Conservation (phyloP, 2,888 invertebrate genomes). For the Oconnorella tubifera region DNA sequence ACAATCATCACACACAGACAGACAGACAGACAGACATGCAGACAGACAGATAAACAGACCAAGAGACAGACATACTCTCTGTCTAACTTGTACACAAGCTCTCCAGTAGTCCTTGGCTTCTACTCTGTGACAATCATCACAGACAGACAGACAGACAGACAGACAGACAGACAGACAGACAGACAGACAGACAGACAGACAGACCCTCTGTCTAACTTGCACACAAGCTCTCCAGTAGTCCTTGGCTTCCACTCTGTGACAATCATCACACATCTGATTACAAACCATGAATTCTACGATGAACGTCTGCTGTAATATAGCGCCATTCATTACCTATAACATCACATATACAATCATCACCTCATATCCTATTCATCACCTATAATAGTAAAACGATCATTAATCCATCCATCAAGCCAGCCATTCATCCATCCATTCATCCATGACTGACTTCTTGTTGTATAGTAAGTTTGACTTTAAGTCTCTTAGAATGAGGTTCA, state of each 20-base stretch:
- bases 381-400: too few relatives aligned
- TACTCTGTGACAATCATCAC: slow-evolving; percentile 89
- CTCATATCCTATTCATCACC: too few relatives aligned
- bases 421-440: background rate
- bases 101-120: slow-evolving; percentile 99
- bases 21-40: too few relatives aligned
- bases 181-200: too few relatives aligned
- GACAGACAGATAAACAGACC: too few relatives aligned
- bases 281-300: slow-evolving; percentile 86
- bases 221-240: slow-evolving; percentile 90
- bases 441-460: slow-evolving; percentile 72
- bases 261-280: slow-evolving; percentile 95
- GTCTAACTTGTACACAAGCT: slow-evolving; percentile 66
- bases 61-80: slow-evolving; percentile 49
- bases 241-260: slow-evolving; percentile 93
- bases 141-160: too few relatives aligned
- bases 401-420: background rate
- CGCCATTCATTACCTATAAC: slow-evolving; percentile 72
- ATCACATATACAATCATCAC: too few relatives aligned
- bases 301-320: slow-evolving; percentile 89
- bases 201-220: slow-evolving; percentile 61
- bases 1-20: too few relatives aligned
- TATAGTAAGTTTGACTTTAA: slow-evolving; percentile 84
- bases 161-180: too few relatives aligned
- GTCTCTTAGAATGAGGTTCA: slow-evolving; percentile 94